A percentile compares a stretch with the other conserved stretches of the same genome.
Conservation (phyloP, 1,140 invertebrate genomes). For the Stenopsyche tienmushanensis region DNA sequence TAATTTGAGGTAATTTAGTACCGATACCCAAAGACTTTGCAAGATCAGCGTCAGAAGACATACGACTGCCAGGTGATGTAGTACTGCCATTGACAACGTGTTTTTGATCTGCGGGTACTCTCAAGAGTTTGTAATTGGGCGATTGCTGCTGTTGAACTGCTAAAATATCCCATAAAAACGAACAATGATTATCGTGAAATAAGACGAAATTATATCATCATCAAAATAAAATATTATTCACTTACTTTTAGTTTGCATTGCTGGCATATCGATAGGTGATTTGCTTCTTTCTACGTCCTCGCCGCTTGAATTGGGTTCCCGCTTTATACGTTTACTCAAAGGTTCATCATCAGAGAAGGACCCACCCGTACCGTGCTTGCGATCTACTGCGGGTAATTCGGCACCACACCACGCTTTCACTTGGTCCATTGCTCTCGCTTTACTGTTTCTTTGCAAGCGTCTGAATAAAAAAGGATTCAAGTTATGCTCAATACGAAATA, state of each 20-base stretch:
- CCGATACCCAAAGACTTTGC: slow-evolving; percentile 53
- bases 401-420: slow-evolving; percentile 82
- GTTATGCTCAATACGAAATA: neutral
- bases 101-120: slow-evolving; percentile 30
- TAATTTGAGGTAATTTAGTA: slow-evolving; percentile 63
- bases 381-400: slow-evolving; percentile 45
- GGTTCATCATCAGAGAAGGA: slow-evolving; percentile 22
- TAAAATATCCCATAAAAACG: neutral
- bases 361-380: slow-evolving; percentile 7
- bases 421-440: slow-evolving; percentile 77
- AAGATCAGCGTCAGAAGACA: slow-evolving; percentile 49
- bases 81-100: slow-evolving; percentile 27
- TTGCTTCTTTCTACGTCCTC: slow-evolving; percentile 21
- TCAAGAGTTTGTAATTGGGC: slow-evolving; percentile 35
- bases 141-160: neutral
- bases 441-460: slow-evolving; percentile 73
- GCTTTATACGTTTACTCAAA: slow-evolving; percentile 29
- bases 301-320: slow-evolving; percentile 29
- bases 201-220: too few relatives aligned
- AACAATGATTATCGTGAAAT: neutral
- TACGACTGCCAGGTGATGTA: neutral
- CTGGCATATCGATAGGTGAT: slow-evolving; percentile 13
- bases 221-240: too few relatives aligned
- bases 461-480: slow-evolving; percentile 46
- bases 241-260: neutral